phyloP scores from a whole-genome alignment of 1,140 invertebrate genomes.

The Contarinia nasturtii region DNA sequence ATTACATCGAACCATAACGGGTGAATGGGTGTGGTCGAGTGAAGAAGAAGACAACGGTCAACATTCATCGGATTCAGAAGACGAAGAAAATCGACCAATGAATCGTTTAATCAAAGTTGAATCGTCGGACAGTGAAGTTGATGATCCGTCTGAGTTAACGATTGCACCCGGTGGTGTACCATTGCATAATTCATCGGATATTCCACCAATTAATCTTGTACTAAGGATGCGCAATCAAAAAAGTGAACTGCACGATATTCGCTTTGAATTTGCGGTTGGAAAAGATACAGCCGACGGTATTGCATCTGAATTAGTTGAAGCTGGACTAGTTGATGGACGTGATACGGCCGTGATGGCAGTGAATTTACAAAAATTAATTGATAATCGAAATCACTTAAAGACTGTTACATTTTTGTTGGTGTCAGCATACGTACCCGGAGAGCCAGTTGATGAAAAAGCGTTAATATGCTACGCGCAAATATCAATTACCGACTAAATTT shows the following conservation, averaged over 20 bases:
- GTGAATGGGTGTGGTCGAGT: conserved; percentile 96
- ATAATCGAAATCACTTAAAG: conserved; percentile 36
- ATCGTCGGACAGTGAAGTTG: conserved; percentile 33
- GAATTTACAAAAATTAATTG: conserved; percentile 82
- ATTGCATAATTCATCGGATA: conserved; percentile 8
- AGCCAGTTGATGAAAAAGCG: conserved; percentile 82
- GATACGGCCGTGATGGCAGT: conserved; percentile 80
- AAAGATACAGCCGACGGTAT: conserved; percentile 90
- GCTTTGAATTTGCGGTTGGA: conserved; percentile 85
- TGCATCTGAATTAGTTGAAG: conserved; percentile 80
- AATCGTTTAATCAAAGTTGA: conserved; percentile 31
- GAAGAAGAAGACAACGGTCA: conserved; percentile 34
- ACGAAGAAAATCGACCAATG: conserved; percentile 30
- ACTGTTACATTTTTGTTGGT: conserved; percentile 80
- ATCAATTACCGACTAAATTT: conserved; percentile 61
- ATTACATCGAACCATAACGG: conserved; percentile 83
- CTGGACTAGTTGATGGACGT: conserved; percentile 79
- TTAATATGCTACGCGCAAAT: conserved; percentile 93
- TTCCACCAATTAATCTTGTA: conserved; percentile 46
- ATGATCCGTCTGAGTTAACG: conserved; percentile 20
- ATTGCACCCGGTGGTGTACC: conserved; percentile 4
- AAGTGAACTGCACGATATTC: conserved; percentile 88
- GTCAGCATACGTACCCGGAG: conserved; percentile 45
- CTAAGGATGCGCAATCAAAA: conserved; percentile 72
- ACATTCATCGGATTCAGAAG: conserved; percentile 21